Evolutionary conservation across 2,113 vertebrate genomes (phyloP), one percentile per base, ranked within the genome.

Genomic region (Rutilus rutilus): DNA sequence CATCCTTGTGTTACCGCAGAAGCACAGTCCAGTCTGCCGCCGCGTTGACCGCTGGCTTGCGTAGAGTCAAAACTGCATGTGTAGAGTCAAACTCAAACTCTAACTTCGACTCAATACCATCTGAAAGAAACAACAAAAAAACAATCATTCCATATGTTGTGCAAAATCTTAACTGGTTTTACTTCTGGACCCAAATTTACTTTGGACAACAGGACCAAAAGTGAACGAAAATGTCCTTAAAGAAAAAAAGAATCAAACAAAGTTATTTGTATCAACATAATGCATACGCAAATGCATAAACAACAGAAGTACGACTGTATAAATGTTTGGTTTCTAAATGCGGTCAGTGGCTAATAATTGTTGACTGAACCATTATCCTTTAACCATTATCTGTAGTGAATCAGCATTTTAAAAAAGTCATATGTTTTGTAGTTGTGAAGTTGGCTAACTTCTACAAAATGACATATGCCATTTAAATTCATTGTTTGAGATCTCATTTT

Each of bases 81-180:
- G 95, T 93, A 0, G 95, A 86, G 8, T 97, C 93, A 50, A 97
- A 96, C 3, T 96, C 95, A 85, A 97, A 97, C 83, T 96, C 95
- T 59, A 98, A 59, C 33, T 88, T 90, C 25, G 88, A 94, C 83
- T 95, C 94, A 0, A 91, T 86, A 12, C 94, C 94, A 86, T 92
- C 97, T 97, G 67, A 62, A 85, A 8, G 59, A 85, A 6, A 21
- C 36, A n/a, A 54, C 42, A 47, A 21, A 47, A n/a, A 54, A 50
- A 52, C 45, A 25, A 54, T 33, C 11, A 36, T 2, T 11, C 8
- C 33, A 23, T 23, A 69, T 39, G 1, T 69, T 39, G 19, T 69
- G 33, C 19, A 39, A 71, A 71, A 39, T 69, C 9, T 11, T 4
- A 39, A 21, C 14, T 6, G 33, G 67, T 11, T 36, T 57, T 47